Base-by-base conservation (phyloP, 2,888 invertebrate species). In the Pherbina coryleti region DNA sequence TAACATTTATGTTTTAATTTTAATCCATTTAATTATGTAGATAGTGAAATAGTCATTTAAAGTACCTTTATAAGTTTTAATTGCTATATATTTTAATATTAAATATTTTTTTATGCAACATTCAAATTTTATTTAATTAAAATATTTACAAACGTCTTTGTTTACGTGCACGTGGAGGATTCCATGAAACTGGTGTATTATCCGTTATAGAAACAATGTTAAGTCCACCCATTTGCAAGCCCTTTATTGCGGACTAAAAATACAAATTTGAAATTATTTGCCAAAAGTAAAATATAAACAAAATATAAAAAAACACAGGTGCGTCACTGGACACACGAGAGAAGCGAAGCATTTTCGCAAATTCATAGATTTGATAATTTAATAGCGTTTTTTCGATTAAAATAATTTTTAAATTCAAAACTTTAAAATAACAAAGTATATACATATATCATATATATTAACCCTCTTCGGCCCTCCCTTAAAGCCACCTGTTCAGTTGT, bases 201-300 rank as follows among this genome's bases (percentile, higher is more conserved):
- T 99, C 98, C n/a, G 98, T 97, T 75, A 99, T 93, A 7, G 98
- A 98, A 22, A 98, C 92, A 82, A 99, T 94, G 79, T 97, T 93
- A 53, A 98, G 87, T 17, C 98, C 98, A 71, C 95, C 94, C 94
- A 98, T 95, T 90, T 97, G 94, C 25, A 99, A 89, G 1, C 98
- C 98, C 91, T 98, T 98, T 66, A 99, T 93, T 5, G 97, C 94
- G 64, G 98, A 94, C 97, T 97, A 91, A 79, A 91, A 92, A 25
- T 37, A 9, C 4, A 5, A 44, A 19, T 37, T 19, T 9, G 37
- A 66, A 5, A 66, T 34, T 66, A 14, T 66, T 66, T 62, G 22
- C 60, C 14, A 28, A 14, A 34, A 34, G 5, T n/a, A 37, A 37
- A 34, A 37, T 25, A 62, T 3, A 28, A 4, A n/a, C n/a, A 5